Base-by-base conservation (phyloP, 2,113 vertebrate species). In the Carollia perspicillata region DNA sequence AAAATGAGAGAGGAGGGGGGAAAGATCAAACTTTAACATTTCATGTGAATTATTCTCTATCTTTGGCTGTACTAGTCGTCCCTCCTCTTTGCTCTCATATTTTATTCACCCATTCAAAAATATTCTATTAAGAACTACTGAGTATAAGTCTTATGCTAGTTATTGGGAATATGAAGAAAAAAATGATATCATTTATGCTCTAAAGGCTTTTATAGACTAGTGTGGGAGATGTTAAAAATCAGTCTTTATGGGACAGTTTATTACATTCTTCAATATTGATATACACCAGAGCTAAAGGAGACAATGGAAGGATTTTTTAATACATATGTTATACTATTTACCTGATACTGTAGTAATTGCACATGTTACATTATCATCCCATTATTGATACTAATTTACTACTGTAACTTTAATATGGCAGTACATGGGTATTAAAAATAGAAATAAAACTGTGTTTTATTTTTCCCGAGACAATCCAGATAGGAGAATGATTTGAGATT, bases 101-200 rank as follows among this genome's bases (percentile, higher is more conserved):
- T 93, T 89, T 84, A 87, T 89, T 89, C 20, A 96, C 35, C 47
- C 37, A 86, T 69, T 65, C 30, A 89, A 81, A 92, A 69, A 35
- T 8, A 84, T 28, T 80, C 75, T 72, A 83, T 35, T 51, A n/a
- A 92, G 40, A 94, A 37, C 8, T 71, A 66, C 10, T 91, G 90
- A 93, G 71, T 71, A 72, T 79, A 55, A 95, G 40, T 74, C 17
- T 96, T 84, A 89, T n/a, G 37, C n/a, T 60, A 87, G 65, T 79
- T 91, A 71, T 35, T 77, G 88, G 30, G n/a, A 40, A 86, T 58
- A 53, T 17, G 74, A 95, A 9, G 23, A 88, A 35, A 89, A 78
- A 20, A 75, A 72, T 10, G 60, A 53, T 85, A 37, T 49, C 53
- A 58, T 86, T 75, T 68, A 60, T 55, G 16, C 14, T 89, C 11